Conservation (phyloP, 1,140 invertebrate species). For the honey bee (Apis mellifera) region Amel_HAv3.1 CM009939.2:11729501-11730000, state of each 20-base stretch:
- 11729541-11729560: conserved; percentile 23
- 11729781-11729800: conserved; percentile 4
- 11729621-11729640: too few relatives aligned
- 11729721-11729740: neutral
- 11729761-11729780: neutral
- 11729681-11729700: too few relatives aligned
- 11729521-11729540: conserved; percentile 45
- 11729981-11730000: too few relatives aligned
- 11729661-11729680: too few relatives aligned
- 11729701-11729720: too few relatives aligned
- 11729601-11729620: too few relatives aligned
- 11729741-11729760: neutral
- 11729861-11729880: conserved; percentile 21
- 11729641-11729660: too few relatives aligned
- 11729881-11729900: neutral
- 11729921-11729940: neutral
- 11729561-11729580: neutral
- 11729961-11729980: neutral
- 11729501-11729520: conserved; percentile 33
- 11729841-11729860: conserved; percentile 55
- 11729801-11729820: conserved; percentile 43
- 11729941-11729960: too few relatives aligned
- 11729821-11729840: conserved; percentile 49
- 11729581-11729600: too few relatives aligned
- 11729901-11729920: neutral